Percentiles rank a stretch among this genome's conserved stretches.
Evolutionary conservation across 2,113 vertebrate species (phyloP).

Genomic region (Seriola quinqueradiata): DNA sequence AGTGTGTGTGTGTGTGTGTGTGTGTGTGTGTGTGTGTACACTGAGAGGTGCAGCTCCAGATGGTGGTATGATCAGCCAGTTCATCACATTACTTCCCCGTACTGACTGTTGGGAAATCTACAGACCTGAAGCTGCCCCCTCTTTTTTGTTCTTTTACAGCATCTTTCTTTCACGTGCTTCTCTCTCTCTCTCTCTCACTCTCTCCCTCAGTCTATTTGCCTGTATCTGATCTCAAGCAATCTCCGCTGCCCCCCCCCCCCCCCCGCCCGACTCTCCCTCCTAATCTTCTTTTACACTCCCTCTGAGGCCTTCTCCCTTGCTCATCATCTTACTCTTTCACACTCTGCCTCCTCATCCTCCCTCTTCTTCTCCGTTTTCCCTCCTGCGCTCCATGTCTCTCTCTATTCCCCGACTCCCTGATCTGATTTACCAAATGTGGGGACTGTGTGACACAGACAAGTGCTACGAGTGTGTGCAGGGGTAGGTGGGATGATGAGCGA

Average conservation of each 20-base stretch:
- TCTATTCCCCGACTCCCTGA: slow-evolving; percentile 71
- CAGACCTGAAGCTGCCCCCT: slow-evolving; percentile 39
- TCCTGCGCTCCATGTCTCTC: slow-evolving; percentile 10
- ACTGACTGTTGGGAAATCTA: slow-evolving; percentile 56
- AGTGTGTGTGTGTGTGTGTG: slow-evolving; percentile 1
- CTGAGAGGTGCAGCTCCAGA: slow-evolving; percentile 55
- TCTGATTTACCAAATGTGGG: slow-evolving; percentile 68
- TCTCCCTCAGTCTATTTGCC: slow-evolving; percentile 4
- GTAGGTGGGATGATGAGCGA: slow-evolving; percentile 63
- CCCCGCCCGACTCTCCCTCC: slow-evolving; percentile 2
- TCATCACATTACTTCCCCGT: slow-evolving; percentile 58
- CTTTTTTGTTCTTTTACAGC: slow-evolving; percentile 37
- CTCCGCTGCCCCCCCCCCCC: not conserved
- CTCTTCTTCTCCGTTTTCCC: not conserved
- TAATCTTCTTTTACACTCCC: slow-evolving; percentile 55
- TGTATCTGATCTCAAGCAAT: slow-evolving; percentile 46
- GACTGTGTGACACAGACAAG: slow-evolving; percentile 54
- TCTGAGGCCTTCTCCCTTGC: slow-evolving; percentile 45
- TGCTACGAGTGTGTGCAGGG: slow-evolving; percentile 46
- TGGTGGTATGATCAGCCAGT: slow-evolving; percentile 59
- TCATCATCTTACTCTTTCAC: slow-evolving; percentile 56
- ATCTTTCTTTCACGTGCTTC: slow-evolving; percentile 23
- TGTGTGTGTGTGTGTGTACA: slow-evolving; percentile 15
- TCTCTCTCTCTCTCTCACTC: not conserved
- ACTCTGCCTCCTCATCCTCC: slow-evolving; percentile 32